phyloP scores from a whole-genome alignment of 2,888 invertebrate genomes.

The Peribatodes rhomboidaria region DNA sequence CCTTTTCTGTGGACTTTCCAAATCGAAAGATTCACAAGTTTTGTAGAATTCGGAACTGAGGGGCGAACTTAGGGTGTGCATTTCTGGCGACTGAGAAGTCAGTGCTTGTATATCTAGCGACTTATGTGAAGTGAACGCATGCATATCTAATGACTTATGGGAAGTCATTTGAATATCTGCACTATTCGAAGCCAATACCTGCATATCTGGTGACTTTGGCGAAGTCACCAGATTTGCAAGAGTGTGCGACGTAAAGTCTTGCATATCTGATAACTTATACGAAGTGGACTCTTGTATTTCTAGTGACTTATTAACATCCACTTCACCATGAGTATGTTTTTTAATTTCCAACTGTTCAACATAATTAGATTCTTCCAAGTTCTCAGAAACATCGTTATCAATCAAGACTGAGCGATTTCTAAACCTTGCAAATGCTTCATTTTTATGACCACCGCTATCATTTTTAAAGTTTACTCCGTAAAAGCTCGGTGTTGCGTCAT shows the following conservation, averaged over 20 bases:
- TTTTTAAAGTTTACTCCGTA: conserved; percentile 54
- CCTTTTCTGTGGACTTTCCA: conserved; percentile 48
- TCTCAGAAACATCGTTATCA: conserved; percentile 12
- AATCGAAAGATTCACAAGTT: conserved; percentile 39
- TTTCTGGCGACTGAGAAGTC: conserved; percentile 37
- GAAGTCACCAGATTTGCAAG: too few relatives aligned
- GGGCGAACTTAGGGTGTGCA: conserved; percentile 36
- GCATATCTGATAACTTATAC: not conserved
- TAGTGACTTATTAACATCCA: not conserved
- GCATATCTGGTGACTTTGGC: not conserved
- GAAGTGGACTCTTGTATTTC: not conserved
- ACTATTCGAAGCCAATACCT: not conserved
- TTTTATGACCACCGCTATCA: conserved; percentile 32
- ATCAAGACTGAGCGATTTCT: conserved; percentile 34
- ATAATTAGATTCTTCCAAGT: not conserved
- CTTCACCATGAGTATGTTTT: not conserved
- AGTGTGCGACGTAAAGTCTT: not conserved
- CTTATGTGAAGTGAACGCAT: not conserved
- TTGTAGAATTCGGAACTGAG: conserved; percentile 53
- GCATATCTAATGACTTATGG: not conserved
- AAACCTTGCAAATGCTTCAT: conserved; percentile 14
- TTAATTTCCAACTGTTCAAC: not conserved
- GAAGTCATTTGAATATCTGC: conserved; percentile 44
- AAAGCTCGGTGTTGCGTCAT: conserved; percentile 71
- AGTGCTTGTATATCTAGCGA: conserved; percentile 43